Evolutionary conservation across 2,888 invertebrate species (phyloP), one percentile per base, ranked within the genome.

Genomic region (Allacma fusca): DNA sequence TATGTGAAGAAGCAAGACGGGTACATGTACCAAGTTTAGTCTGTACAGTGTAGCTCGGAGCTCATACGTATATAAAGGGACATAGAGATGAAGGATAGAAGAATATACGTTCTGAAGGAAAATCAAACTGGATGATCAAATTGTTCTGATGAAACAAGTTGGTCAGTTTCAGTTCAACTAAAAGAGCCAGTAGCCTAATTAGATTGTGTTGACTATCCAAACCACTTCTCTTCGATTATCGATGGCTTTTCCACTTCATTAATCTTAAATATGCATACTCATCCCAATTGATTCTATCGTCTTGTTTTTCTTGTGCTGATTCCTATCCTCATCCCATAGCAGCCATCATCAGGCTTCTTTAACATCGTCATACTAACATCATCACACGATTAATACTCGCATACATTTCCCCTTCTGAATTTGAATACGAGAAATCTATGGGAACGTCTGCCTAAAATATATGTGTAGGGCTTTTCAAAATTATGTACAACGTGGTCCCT

Each of bases 121-220:
- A 69, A 43, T 69, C 69, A 69, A 44, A 69, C 40, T 69, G 69
- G 43, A 69, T 69, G 40, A 69, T 69, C 69, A 69, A 69, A 69
- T 69, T 69, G 69, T 26, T 72, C 62, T 57, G 62, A 72, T 40
- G 73, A 65, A 64, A 65, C 65, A 24, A 44, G 43, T 65, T 69
- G 70, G 76, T 76, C 76, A 69, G 67, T 75, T 40, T 70, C 70
- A 34, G 62, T 24, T 13, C 59, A 29, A 65, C 12, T 21, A 67
- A 65, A 44, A 70, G 59, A 76, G 77, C 62, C 78, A 71, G 78
- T 78, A 78, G 78, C 78, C 69, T 78, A 78, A 78, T 78, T 78
- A 78, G 78, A 78, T 78, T 78, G 78, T 75, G 78, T 75, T 78
- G 72, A 67, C 77, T 72, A 77, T 75, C 69, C 68, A 69, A 75